Base-by-base conservation (phyloP, 2,888 invertebrate genomes). In the Galerucella pusilla region DNA sequence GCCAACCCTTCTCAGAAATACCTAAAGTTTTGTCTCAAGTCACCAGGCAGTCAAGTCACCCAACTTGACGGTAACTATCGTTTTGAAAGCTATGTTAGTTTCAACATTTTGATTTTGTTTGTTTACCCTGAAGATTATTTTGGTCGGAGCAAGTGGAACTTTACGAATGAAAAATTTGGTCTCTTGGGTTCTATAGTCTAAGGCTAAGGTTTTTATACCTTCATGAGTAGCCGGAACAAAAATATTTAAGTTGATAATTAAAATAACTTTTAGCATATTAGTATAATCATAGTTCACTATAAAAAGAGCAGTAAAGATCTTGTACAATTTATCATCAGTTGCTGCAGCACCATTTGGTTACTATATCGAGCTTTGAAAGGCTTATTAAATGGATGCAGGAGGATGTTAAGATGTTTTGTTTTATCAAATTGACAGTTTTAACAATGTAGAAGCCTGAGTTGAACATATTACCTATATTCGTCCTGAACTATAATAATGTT, bases 351-450 rank as follows among this genome's bases (percentile, higher is more conserved):
- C 65, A 70, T 67, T 70, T 67, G 59, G 16, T 73, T 63, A 65
- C 67, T 57, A 20, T 20, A 68, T 71, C 63, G 49, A 49, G 70
- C 67, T 69, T 59, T 65, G 59, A 65, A 64, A 73, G 63, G 75
- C 73, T 75, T 72, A 45, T 59, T 72, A 70, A 73, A 67, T 73
- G 69, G 65, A 80, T 81, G 82, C 82, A 81, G 82, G 78, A 81
- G 80, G 83, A 82, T 84, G 81, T 83, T 82, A 81, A 83, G 80
- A 74, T 77, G 70, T 77, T 78, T 73, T 77, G 76, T 75, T 65
- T 77, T 78, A 75, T 75, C 64, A 70, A 74, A 68, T 68, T 72
- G 68, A 77, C 75, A 78, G 42, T 71, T 81, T 82, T 83, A 83
- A 83, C 81, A 66, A 66, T 80, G 79, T 82, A 77, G 83, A 80